These are phyloP conservation scores for Rhodinocichla rosea DNA, from an alignment of 2,113 vertebrate species.

Conservation along the genomic window DNA sequence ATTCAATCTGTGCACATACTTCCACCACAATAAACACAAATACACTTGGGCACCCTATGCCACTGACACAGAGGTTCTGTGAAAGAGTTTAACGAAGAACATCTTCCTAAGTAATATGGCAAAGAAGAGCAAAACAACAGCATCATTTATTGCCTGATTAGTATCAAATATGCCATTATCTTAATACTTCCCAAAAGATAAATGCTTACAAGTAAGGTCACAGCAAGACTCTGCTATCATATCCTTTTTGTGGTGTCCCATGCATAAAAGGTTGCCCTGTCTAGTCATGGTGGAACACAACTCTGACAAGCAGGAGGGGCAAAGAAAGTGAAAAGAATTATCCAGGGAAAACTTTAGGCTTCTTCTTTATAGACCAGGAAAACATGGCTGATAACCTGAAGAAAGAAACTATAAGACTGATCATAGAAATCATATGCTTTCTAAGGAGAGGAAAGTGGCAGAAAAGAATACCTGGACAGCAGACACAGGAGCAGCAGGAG, in stretches of 20 bases:
- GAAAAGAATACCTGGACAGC: neutral
- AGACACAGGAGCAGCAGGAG: neutral
- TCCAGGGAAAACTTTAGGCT: neutral
- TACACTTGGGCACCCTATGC: neutral
- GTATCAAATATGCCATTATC: neutral
- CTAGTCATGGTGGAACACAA: neutral
- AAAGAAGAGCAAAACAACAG: neutral
- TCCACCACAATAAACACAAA: neutral
- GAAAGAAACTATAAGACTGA: neutral
- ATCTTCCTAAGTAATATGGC: neutral
- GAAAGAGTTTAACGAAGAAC: neutral
- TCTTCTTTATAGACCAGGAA: neutral
- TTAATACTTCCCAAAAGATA: neutral
- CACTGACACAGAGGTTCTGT: neutral
- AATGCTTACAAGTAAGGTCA: neutral
- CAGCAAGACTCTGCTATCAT: neutral
- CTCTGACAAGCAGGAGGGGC: neutral
- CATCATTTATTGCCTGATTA: neutral
- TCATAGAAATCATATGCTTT: neutral
- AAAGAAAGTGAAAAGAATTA: neutral
- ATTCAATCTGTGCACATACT: neutral
- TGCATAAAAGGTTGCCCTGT: neutral
- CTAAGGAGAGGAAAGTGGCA: neutral
- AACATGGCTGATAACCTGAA: neutral
- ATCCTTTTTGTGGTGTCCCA: neutral